Evolutionary conservation across 2,888 invertebrate genomes (phyloP), one percentile per base, ranked within the genome.

Genomic region (Ecliptopera silaceata): DNA sequence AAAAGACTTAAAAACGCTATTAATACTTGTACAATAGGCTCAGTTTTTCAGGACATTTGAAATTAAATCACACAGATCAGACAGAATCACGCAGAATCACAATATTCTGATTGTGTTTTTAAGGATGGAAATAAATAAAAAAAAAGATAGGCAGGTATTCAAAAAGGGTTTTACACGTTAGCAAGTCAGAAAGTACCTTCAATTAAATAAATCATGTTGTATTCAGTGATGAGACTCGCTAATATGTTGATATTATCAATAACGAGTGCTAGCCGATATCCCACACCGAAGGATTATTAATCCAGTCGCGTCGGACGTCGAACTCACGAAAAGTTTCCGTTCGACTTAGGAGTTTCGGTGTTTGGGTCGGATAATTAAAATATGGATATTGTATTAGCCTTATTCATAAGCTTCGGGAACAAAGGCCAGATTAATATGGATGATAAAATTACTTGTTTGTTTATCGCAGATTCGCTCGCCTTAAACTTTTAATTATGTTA

Each of bases 311-410:
- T 32, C 38, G 55, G 49, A 49, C 55, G 49, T 20, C 55, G 49
- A 49, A 56, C 55, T 45, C 55, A 12, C 12, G 13, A 49, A 48
- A 56, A 39, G 15, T 56, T 49, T 26, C 15, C 36, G 36, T 38
- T 49, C 18, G 49, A 45, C 49, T 49, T 17, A 38, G 47, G 41
- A 56, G 36, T 49, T 49, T 20, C 26, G 49, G 18, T 53, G 48
- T 53, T 53, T 53, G 44, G 47, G 44, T 47, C 42, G 32, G 20
- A 26, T 58, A 46, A 58, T 53, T 53, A 58, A 49, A 53, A 53
- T 49, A 49, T 52, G 43, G 39, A 47, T 47, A 41, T 45, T 53
- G 20, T 41, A 41, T 38, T 43, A 39, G 17, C 32, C 5, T 43
- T 49, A 44, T 45, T 39, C 39, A 58, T 41, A 53, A 49, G 18